A percentile compares a stretch with the other conserved stretches of the same genome.
Conservation (phyloP, 1,140 invertebrate genomes). For the Hypsibius dujardini region DNA sequence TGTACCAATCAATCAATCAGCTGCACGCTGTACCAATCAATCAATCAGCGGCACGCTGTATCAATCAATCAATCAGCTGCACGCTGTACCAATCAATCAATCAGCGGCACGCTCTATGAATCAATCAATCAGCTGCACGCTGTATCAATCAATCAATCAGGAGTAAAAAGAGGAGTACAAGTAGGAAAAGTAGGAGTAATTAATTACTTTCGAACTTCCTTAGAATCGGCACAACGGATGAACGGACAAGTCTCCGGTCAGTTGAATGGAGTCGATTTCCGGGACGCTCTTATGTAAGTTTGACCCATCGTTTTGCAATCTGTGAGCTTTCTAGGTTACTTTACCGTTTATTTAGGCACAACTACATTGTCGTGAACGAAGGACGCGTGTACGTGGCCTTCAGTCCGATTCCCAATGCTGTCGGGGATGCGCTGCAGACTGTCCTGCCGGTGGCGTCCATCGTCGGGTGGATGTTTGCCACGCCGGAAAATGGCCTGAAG, state of each 20-base stretch:
- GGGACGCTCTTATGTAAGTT: constrained; percentile 48
- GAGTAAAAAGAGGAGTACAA: too few relatives aligned
- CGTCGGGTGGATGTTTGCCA: constrained; percentile 80
- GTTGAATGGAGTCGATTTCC: constrained; percentile 53
- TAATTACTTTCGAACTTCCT: constrained; percentile 24
- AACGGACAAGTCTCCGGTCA: constrained; percentile 61
- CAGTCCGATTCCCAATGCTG: constrained; percentile 48
- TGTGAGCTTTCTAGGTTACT: too few relatives aligned
- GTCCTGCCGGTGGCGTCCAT: constrained; percentile 56
- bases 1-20: too few relatives aligned
- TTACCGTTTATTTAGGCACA: constrained; percentile 38
- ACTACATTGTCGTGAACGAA: constrained; percentile 71
- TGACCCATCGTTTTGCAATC: too few relatives aligned
- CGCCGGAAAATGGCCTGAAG: constrained; percentile 45
- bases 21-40: too few relatives aligned
- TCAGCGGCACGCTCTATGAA: too few relatives aligned
- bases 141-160: too few relatives aligned
- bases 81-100: too few relatives aligned
- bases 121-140: too few relatives aligned
- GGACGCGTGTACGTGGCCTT: constrained; percentile 76
- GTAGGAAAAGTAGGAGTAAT: background rate
- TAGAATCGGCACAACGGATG: constrained; percentile 59
- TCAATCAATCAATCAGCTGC: too few relatives aligned
- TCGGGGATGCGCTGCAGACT: constrained; percentile 60
- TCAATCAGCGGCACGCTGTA: too few relatives aligned